These are phyloP conservation scores for Drosophila conformis DNA, from an alignment of 2,888 invertebrate genomes.

Conservation along the genomic window DNA sequence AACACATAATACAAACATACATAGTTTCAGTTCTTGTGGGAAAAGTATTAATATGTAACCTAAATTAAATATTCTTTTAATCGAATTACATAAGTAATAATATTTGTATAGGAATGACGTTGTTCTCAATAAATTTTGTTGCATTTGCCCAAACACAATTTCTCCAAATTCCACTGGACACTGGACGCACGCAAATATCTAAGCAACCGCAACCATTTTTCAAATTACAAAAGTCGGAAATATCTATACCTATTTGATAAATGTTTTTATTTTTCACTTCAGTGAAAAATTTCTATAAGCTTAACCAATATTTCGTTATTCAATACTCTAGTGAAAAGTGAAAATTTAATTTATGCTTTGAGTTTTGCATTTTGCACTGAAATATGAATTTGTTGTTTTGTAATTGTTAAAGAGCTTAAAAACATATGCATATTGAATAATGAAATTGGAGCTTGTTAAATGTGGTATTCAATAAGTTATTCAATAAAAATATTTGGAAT, in stretches of 20 bases:
- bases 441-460: neutral
- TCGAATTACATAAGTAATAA: neutral
- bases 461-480: neutral
- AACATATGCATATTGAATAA: conserved; percentile 5
- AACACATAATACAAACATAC: neutral
- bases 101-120: neutral
- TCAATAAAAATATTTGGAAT: neutral
- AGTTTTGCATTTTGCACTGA: neutral
- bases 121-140: neutral
- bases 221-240: neutral
- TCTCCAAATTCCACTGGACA: neutral
- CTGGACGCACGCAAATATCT: neutral
- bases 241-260: conserved; percentile 22
- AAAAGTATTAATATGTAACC: too few relatives aligned
- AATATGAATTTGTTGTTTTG: conserved; percentile 1
- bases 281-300: conserved; percentile 20
- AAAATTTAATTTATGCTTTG: neutral
- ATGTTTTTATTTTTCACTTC: conserved; percentile 11
- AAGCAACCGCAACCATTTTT: conserved; percentile 3
- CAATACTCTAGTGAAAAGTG: neutral
- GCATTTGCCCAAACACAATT: neutral
- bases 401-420: neutral
- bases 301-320: conserved; percentile 11
- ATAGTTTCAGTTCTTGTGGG: neutral
- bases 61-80: neutral